A percentile compares a stretch with the other conserved stretches of the same genome.
phyloP scores from a whole-genome alignment of 2,113 vertebrate genomes.

The Hymenochirus boettgeri region DNA sequence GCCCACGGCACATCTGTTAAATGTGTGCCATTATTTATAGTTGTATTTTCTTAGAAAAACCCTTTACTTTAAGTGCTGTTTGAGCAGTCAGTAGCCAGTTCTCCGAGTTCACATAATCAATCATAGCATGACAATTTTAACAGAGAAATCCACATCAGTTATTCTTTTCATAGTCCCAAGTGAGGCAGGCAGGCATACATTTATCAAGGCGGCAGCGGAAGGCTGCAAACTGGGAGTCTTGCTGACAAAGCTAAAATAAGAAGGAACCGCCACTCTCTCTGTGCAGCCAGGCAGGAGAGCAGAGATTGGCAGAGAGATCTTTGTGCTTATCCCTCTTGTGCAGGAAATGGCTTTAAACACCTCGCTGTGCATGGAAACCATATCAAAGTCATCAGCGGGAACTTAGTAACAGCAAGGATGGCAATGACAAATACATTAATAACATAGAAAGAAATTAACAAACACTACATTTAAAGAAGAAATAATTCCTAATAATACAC shows the following conservation, averaged over 20 bases:
- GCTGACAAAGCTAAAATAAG: slow-evolving; percentile 36
- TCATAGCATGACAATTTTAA: slow-evolving; percentile 30
- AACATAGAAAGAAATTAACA: not conserved
- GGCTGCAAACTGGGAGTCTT: slow-evolving; percentile 26
- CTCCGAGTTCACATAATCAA: slow-evolving; percentile 18
- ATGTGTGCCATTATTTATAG: slow-evolving; percentile 8
- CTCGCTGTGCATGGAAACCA: slow-evolving; percentile 1
- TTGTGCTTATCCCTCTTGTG: slow-evolving; percentile 16
- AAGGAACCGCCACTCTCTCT: slow-evolving; percentile 18
- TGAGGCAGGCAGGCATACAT: slow-evolving; percentile 19
- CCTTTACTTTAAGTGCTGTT: slow-evolving; percentile 17
- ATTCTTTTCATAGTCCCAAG: slow-evolving; percentile 29
- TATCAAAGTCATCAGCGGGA: not conserved
- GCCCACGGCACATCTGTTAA: not conserved
- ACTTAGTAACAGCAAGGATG: not conserved
- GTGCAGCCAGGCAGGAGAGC: slow-evolving; percentile 4
- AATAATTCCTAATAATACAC: too few species aligned
- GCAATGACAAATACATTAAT: too few species aligned
- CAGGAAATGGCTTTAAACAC: not conserved
- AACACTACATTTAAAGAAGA: not conserved
- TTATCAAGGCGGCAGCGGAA: slow-evolving; percentile 22
- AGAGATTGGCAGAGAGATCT: slow-evolving; percentile 19
- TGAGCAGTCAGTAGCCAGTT: slow-evolving; percentile 26
- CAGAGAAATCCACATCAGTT: slow-evolving; percentile 28
- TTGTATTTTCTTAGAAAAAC: slow-evolving; percentile 10